Evolutionary conservation across 2,888 invertebrate species (phyloP), one percentile per base, ranked within the genome.

Genomic region (Campoletis raptor): DNA sequence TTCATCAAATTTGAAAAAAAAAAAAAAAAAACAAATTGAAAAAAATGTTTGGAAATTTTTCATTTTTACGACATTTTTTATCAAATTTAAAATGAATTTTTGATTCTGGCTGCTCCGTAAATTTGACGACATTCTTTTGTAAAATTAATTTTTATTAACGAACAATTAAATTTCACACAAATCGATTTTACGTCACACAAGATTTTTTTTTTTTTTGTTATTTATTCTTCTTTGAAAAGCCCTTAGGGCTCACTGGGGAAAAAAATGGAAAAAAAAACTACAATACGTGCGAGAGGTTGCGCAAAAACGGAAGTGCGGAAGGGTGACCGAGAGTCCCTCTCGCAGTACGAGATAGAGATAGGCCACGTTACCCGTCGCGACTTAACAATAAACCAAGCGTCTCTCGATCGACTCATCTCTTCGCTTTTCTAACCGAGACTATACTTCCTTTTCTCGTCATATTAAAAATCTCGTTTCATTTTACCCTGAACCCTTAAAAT

Each of bases 331-430:
- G 72, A 76, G 82, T 70, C 66, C 79, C 82, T 18, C 15, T 12
- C 79, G 37, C 57, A 67, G 69, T 45, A 81, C 86, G 86, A 94
- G 93, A 92, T 93, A 91, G 91, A 94, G 94, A 94, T 94, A 94
- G 93, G 92, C 91, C 94, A 94, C 94, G 94, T 90, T 91, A 91
- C 88, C 88, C 90, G 91, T 88, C 94, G 94, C 92, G 94, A 93
- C 94, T 94, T 91, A 93, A 94, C 93, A 93, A 93, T 94, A 93
- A 93, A 93, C 92, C 92, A 40, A 57, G 78, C 77, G 54, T 81
- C 85, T 79, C 79, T 67, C 87, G 74, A 76, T 93, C 92, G 90
- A 91, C 92, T 92, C 92, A 92, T 91, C 91, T 91, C 90, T 73
- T 76, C 76, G 45, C 61, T 79, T 67, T 76, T 77, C 48, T 66